Percentiles rank a stretch among this genome's conserved stretches.
Evolutionary conservation across 2,888 invertebrate species (phyloP).

Genomic region (Dioctria rufipes): DNA sequence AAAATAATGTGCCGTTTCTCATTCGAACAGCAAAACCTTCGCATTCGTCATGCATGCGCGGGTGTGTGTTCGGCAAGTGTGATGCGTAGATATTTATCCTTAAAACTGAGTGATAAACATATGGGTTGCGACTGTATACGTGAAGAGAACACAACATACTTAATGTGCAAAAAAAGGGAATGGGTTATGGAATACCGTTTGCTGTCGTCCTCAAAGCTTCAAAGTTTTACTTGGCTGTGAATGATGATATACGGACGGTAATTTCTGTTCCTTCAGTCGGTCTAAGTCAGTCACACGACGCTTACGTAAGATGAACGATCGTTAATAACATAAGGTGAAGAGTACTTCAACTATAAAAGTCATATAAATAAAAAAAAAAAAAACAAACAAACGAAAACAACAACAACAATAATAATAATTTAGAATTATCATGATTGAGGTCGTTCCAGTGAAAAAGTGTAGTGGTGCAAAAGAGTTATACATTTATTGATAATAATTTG

Average conservation of each 20-base stretch:
- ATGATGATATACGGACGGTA: conserved; percentile 61
- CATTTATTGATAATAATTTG: not conserved
- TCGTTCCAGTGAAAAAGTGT: too few species aligned
- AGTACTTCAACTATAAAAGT: too few species aligned
- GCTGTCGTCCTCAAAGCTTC: conserved; percentile 22
- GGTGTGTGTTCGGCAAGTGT: conserved; percentile 49
- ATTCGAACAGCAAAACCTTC: conserved; percentile 41
- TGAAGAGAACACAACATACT: conserved; percentile 46
- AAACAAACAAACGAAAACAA: too few species aligned
- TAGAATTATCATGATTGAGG: too few species aligned
- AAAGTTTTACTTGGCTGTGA: conserved; percentile 51
- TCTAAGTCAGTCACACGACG: conserved; percentile 72
- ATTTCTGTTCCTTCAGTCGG: conserved; percentile 66
- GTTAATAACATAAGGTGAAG: not conserved
- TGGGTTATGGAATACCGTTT: conserved; percentile 23
- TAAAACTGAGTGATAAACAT: conserved; percentile 49
- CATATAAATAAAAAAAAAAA: too few species aligned
- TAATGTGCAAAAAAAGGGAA: conserved; percentile 26
- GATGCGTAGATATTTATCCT: conserved; percentile 59
- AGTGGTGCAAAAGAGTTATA: too few species aligned
- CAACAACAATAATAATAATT: too few species aligned
- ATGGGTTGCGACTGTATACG: conserved; percentile 48
- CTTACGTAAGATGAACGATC: conserved; percentile 64
- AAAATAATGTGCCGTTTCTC: conserved; percentile 54
- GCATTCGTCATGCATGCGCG: conserved; percentile 40